Evolutionary conservation across 1,140 invertebrate species (phyloP), one percentile per base, ranked within the genome.

Genomic region (Caenorhabditis brenneri): DNA sequence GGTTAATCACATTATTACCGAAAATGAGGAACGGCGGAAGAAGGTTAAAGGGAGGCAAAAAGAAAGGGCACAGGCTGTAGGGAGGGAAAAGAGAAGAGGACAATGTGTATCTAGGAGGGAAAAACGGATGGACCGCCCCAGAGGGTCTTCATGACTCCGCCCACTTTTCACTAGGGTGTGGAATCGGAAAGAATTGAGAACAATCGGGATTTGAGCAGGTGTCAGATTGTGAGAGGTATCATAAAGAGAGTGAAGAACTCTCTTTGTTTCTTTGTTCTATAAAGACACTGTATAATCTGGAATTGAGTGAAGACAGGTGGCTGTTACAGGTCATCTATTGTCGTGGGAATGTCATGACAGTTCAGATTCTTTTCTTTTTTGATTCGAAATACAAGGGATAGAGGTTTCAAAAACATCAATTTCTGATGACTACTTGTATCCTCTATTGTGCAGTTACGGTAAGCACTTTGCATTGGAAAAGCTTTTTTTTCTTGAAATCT

Each of bases 1-100:
- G 65, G 65, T 74, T 74, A 74, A 74, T 74, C 65, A 74, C 65
- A 74, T 74, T 74, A 74, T 74, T 74, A 74, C 65, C 65, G 65
- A 74, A 74, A 74, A 74, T 74, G 65, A 74, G 65, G 65, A 74
- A 74, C 65, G 65, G 65, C 65, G 65, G 65, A 24, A 27, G 36
- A 74, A 42, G 65, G 65, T 36, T 16, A 9, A n/a, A 33, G 36
- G 65, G 16, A 74, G 33, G 65, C 24, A 29, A 74, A 10, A 9
- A 55, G 22, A 12, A 6, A 58, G n/a, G 53, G 53, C n/a, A 58
- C 53, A 24, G 53, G 53, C 53, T 7, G 48, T 15, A 27, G 15
- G 10, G 65, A 15, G 10, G 15, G 51, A 27, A 55, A 55, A 55
- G 49, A n/a, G 5, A 51, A 51, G 24, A 55, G 22, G 65, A 74